Conservation (phyloP, 2,113 vertebrate genomes). For the Miniopterus natalensis region DNA sequence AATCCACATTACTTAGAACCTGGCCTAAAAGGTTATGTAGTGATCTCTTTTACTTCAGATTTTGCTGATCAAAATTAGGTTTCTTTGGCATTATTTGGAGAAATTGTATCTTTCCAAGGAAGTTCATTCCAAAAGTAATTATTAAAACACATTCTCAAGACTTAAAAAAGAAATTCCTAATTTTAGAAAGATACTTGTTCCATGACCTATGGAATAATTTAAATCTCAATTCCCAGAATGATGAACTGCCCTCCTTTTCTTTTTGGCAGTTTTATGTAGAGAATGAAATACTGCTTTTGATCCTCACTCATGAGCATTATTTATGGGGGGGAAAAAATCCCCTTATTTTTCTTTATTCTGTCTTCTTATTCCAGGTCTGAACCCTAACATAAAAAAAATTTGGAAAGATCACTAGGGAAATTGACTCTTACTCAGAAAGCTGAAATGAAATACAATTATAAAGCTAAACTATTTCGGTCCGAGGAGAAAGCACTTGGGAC, state of each 20-base stretch:
- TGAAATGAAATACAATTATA: constrained; percentile 55
- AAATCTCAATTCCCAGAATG: constrained; percentile 50
- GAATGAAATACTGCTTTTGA: constrained; percentile 46
- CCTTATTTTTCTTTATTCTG: constrained; percentile 51
- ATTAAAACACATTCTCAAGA: constrained; percentile 51
- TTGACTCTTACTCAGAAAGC: constrained; percentile 55
- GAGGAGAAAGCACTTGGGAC: not conserved
- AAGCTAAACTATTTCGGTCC: constrained; percentile 6
- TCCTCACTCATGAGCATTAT: constrained; percentile 46
- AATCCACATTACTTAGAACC: not conserved
- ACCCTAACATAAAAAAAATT: constrained; percentile 33
- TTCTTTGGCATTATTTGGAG: constrained; percentile 7
- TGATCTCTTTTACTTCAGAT: constrained; percentile 26
- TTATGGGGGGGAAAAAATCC: constrained; percentile 29
- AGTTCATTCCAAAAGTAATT: constrained; percentile 48
- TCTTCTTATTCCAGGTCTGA: constrained; percentile 61
- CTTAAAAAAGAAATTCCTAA: constrained; percentile 13
- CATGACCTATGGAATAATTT: constrained; percentile 56
- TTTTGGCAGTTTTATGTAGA: not conserved
- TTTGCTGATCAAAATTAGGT: constrained; percentile 22
- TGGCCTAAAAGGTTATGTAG: not conserved
- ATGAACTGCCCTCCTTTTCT: not conserved
- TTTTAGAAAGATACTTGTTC: constrained; percentile 45
- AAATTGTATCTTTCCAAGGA: constrained; percentile 3
- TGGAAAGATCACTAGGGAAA: constrained; percentile 40